Conservation (phyloP, 2,797 vertebrate species). For the Melanogrammus aeglefinus region DNA sequence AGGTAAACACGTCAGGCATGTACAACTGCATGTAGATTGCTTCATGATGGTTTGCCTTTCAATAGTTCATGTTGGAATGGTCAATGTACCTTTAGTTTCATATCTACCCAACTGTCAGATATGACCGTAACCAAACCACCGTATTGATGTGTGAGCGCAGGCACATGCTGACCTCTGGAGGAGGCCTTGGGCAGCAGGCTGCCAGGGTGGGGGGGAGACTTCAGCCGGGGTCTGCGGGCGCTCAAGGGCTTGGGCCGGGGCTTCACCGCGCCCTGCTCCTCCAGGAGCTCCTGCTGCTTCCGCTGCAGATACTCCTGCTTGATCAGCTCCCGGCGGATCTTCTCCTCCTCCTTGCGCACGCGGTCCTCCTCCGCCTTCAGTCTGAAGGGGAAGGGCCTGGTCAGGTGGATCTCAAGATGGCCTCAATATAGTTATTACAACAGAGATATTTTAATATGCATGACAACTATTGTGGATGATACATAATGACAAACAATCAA, state of each 20-base stretch:
- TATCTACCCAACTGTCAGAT: neutral
- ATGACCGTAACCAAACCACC: neutral
- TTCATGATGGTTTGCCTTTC: neutral
- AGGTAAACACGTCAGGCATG: neutral
- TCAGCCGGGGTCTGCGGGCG: constrained; percentile 77
- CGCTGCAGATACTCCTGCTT: constrained; percentile 84
- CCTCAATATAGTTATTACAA: no score
- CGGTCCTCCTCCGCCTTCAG: constrained; percentile 87
- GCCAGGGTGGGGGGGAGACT: constrained; percentile 77
- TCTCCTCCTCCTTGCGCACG: constrained; percentile 85
- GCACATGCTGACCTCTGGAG: neutral
- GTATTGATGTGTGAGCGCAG: neutral
- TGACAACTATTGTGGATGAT: neutral
- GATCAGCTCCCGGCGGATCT: constrained; percentile 82
- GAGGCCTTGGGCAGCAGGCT: constrained; percentile 74
- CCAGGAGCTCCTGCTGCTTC: constrained; percentile 83
- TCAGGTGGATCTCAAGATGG: neutral
- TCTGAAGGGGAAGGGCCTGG: constrained; percentile 51
- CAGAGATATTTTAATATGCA: no score
- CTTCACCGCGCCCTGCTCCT: constrained; percentile 79
- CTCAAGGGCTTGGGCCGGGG: constrained; percentile 73
- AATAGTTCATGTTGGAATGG: neutral
- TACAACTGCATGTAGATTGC: neutral
- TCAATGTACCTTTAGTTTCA: neutral
- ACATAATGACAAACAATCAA: no score